Conservation (phyloP, 2,888 invertebrate species). For the Laspeyria flexula region DNA sequence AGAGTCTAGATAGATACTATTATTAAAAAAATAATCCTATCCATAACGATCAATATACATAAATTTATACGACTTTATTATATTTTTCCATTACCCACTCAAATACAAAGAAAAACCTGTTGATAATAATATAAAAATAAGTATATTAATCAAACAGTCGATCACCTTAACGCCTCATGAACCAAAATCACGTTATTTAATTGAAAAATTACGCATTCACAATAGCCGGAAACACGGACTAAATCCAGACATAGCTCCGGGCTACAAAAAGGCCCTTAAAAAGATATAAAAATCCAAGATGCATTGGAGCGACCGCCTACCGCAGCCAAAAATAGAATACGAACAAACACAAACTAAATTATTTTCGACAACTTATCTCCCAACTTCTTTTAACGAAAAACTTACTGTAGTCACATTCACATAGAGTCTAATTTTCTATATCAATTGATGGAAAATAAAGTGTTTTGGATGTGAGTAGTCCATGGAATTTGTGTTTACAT, state of each 20-base stretch:
- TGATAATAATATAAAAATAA: too few species aligned
- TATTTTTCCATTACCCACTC: too few species aligned
- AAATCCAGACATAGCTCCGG: slow-evolving; percentile 71
- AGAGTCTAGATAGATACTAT: too few species aligned
- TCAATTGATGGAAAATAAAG: slow-evolving; percentile 1
- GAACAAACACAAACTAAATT: slow-evolving; percentile 45
- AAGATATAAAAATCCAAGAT: slow-evolving; percentile 69
- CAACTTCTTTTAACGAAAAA: slow-evolving; percentile 12
- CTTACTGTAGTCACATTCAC: not conserved
- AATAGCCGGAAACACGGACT: slow-evolving; percentile 81
- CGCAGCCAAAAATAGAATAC: slow-evolving; percentile 83
- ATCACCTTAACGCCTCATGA: slow-evolving; percentile 14
- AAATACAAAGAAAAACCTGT: too few species aligned
- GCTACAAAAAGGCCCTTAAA: slow-evolving; percentile 72
- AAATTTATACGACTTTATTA: too few species aligned
- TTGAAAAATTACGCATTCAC: slow-evolving; percentile 67
- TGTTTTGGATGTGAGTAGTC: slow-evolving; percentile 20
- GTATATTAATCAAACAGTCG: not conserved
- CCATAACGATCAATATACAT: too few species aligned
- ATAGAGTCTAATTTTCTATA: slow-evolving; percentile 24
- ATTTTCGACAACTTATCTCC: slow-evolving; percentile 11
- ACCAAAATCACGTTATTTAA: slow-evolving; percentile 49
- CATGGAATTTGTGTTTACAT: slow-evolving; percentile 70
- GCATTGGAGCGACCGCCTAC: slow-evolving; percentile 83
- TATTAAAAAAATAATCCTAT: too few species aligned